These are phyloP conservation scores for Volucella inanis DNA, from an alignment of 2,888 invertebrate species.

Conservation along the genomic window DNA sequence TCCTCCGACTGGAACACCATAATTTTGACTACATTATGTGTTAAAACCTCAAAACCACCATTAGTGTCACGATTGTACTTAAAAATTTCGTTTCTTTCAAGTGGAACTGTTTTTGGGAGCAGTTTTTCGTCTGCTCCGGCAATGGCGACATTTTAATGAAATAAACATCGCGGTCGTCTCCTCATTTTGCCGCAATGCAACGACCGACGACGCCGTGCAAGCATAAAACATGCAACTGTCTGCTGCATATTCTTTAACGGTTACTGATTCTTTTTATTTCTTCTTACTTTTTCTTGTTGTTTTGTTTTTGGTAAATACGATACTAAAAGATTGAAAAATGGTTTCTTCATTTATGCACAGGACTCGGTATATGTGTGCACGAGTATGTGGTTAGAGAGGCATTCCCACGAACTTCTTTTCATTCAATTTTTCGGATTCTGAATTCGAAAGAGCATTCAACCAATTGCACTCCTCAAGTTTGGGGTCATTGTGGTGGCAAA, in stretches of 20 bases:
- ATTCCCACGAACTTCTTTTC: conserved; percentile 43
- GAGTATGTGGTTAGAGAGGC: conserved; percentile 49
- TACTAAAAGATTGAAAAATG: conserved; percentile 39
- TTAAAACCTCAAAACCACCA: conserved; percentile 31
- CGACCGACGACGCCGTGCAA: conserved; percentile 14
- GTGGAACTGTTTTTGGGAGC: conserved; percentile 36
- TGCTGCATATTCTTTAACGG: conserved; percentile 56
- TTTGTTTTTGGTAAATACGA: conserved; percentile 59
- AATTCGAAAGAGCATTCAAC: conserved; percentile 46
- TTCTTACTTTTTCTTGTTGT: conserved; percentile 19
- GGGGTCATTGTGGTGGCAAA: conserved; percentile 42
- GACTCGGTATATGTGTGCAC: neutral
- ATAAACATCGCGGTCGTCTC: conserved; percentile 14
- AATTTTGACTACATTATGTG: conserved; percentile 17
- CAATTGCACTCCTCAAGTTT: conserved; percentile 19
- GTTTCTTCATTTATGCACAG: neutral
- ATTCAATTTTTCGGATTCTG: conserved; percentile 3
- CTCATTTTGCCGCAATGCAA: conserved; percentile 25
- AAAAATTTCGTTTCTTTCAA: conserved; percentile 40
- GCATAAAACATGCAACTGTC: conserved; percentile 65
- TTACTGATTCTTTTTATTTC: conserved; percentile 28
- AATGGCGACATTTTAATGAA: conserved; percentile 21
- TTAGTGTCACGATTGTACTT: conserved; percentile 34
- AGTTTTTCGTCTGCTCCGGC: conserved; percentile 2
- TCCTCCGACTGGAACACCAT: conserved; percentile 46